These are phyloP conservation scores for western clawed frog (Xenopus tropicalis) DNA, from an alignment of 2,113 vertebrate species.

Conservation along the genomic window DNA sequence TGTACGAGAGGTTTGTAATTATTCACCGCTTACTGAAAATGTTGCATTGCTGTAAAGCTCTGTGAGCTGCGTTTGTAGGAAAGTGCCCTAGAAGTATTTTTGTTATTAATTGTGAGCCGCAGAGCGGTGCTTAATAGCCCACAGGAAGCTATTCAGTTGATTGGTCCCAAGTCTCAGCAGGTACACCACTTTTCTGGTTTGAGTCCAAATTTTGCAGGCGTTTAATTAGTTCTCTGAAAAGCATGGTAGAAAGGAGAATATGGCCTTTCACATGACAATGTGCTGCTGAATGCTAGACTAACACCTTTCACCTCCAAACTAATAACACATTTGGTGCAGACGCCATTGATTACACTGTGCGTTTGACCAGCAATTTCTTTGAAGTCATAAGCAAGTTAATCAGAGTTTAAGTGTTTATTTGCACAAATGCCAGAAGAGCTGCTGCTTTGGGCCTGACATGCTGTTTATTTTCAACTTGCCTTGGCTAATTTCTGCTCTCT, in stretches of 20 bases:
- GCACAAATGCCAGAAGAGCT: not conserved
- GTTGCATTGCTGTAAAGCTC: no score
- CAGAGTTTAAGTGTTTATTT: not conserved
- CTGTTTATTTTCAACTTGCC: not conserved
- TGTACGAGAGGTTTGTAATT: no score
- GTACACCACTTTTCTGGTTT: no score
- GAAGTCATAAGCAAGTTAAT: not conserved
- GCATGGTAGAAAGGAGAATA: not conserved
- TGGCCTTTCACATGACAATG: not conserved
- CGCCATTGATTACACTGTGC: not conserved
- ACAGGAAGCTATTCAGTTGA: constrained; percentile 3
- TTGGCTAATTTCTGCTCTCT: not conserved
- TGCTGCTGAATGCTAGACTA: not conserved
- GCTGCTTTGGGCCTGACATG: not conserved
- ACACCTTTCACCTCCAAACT: not conserved
- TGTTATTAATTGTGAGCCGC: not conserved
- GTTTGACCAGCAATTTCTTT: not conserved
- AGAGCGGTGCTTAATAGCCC: not conserved
- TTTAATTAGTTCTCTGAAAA: no score
- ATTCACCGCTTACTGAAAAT: no score
- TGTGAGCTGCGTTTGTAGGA: no score
- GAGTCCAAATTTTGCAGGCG: no score
- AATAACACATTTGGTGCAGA: not conserved
- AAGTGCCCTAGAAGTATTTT: no score
- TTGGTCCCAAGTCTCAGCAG: constrained; percentile 5